These are phyloP conservation scores for Galleria mellonella DNA, from an alignment of 1,140 invertebrate species.

Conservation along the genomic window DNA sequence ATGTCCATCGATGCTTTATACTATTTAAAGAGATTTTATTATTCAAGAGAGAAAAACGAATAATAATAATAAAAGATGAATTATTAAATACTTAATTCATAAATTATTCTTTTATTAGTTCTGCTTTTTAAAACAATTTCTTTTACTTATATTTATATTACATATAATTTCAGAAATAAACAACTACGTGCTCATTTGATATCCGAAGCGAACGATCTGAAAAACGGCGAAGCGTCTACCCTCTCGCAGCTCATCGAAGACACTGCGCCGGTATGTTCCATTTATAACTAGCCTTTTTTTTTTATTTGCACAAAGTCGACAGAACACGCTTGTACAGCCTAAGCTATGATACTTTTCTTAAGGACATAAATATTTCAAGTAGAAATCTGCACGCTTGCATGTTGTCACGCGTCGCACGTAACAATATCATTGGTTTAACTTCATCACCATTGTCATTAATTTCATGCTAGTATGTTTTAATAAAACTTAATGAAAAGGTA, in stretches of 20 bases:
- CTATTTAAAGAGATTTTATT: too few species aligned
- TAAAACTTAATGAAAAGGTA: neutral
- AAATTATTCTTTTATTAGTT: too few species aligned
- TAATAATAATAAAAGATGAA: too few species aligned
- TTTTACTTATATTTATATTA: too few species aligned
- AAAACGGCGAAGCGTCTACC: slow-evolving; percentile 48
- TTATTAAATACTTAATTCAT: too few species aligned
- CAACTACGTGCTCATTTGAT: slow-evolving; percentile 84
- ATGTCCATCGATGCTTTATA: too few species aligned
- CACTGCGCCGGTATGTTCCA: slow-evolving; percentile 49
- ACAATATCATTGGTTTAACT: slow-evolving; percentile 2
- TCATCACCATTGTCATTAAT: slow-evolving; percentile 1
- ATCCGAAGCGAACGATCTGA: slow-evolving; percentile 75
- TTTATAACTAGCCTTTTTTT: neutral
- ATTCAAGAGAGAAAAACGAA: too few species aligned
- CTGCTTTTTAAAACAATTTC: too few species aligned
- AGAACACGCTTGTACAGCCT: slow-evolving; percentile 24
- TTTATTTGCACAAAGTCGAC: neutral
- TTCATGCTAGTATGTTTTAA: neutral
- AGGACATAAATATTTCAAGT: neutral
- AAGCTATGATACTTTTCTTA: slow-evolving; percentile 14
- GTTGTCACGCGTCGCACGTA: slow-evolving; percentile 19
- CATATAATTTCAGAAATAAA: slow-evolving; percentile 77
- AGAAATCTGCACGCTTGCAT: slow-evolving; percentile 40
- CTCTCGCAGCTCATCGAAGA: slow-evolving; percentile 61